These are phyloP conservation scores for Heterodera schachtii DNA, from an alignment of 1,140 invertebrate genomes.

Conservation along the genomic window DNA sequence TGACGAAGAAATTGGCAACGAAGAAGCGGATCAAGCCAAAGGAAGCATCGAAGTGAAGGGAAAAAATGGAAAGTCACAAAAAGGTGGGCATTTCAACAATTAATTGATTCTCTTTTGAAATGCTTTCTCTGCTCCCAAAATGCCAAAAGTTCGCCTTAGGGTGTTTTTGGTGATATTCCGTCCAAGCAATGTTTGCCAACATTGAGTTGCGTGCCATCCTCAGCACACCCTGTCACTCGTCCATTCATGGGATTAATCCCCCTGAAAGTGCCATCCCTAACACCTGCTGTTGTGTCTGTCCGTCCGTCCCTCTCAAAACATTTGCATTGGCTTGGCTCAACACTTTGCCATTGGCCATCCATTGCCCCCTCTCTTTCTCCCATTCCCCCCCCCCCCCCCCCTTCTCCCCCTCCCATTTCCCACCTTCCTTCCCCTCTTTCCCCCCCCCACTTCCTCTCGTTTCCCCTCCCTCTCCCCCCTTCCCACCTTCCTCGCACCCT, in stretches of 20 bases:
- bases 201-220: neutral
- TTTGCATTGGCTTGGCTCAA: neutral
- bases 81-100: neutral
- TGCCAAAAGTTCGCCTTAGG: neutral
- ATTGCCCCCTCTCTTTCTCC: neutral
- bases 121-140: neutral
- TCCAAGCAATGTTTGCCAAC: neutral
- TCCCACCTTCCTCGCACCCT: no score
- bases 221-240: neutral
- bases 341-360: neutral
- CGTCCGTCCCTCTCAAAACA: neutral
- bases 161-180: neutral
- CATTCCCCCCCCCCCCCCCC: no score
- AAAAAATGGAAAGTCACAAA: constrained; percentile 1
- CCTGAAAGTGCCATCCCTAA: neutral
- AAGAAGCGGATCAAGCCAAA: neutral
- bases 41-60: constrained; percentile 1
- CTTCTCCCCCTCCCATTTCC: no score
- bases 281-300: neutral
- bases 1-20: neutral
- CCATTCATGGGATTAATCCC: neutral
- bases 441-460: no score
- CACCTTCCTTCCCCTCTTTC: no score
- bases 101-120: neutral
- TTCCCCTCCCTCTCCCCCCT: no score